A percentile compares a stretch with the other conserved stretches of the same genome.
These are phyloP conservation scores for Podiceps cristatus DNA, from an alignment of 2,113 vertebrate genomes.

Conservation along the genomic window DNA sequence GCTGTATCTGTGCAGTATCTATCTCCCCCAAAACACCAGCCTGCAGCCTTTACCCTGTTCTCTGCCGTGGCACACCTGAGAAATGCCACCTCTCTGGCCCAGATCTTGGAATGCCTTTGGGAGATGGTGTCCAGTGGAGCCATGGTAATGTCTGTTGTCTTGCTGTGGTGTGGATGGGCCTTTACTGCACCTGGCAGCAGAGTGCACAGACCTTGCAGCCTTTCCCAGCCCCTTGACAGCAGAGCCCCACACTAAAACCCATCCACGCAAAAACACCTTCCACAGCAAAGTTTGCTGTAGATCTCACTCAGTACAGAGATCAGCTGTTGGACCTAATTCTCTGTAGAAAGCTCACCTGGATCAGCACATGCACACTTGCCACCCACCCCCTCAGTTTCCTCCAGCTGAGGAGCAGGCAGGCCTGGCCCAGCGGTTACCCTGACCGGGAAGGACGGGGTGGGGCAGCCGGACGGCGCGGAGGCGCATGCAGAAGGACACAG, in stretches of 20 bases:
- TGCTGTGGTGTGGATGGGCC: background rate
- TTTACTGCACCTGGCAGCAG: background rate
- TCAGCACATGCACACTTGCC: background rate
- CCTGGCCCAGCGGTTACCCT: background rate
- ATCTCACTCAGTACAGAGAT: accelerated
- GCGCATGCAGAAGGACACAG: accelerated
- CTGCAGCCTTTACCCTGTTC: background rate
- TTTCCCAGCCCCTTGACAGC: background rate
- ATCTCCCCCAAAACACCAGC: too few species aligned
- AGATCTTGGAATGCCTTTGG: background rate
- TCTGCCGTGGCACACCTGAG: background rate
- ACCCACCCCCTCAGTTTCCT: background rate
- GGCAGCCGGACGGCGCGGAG: accelerated
- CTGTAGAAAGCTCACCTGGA: background rate
- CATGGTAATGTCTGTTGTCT: accelerated
- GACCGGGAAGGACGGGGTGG: accelerated
- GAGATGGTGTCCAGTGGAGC: background rate
- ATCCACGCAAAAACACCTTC: accelerated
- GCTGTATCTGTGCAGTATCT: accelerated
- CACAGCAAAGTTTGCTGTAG: background rate
- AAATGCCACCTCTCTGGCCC: background rate
- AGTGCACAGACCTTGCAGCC: background rate
- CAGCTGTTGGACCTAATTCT: background rate
- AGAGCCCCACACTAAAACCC: background rate
- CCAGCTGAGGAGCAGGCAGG: background rate